These are phyloP conservation scores for Pogoniulus pusillus DNA, from an alignment of 2,797 vertebrate species.

Conservation along the genomic window DNA sequence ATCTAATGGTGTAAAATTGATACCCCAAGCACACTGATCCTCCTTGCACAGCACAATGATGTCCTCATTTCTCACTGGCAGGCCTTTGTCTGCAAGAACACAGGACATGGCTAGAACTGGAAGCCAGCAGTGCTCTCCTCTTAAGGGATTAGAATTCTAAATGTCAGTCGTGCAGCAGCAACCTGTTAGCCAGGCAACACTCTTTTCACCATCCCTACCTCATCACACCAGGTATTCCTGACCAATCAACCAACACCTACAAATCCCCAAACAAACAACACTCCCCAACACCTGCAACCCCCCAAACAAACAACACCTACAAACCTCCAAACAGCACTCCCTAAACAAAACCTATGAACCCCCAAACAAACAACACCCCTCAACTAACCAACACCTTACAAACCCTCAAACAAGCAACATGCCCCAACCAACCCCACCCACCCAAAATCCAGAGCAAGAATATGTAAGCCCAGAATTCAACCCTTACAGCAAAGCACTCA, in stretches of 20 bases:
- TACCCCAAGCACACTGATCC: neutral
- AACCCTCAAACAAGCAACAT: no score
- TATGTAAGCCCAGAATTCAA: neutral
- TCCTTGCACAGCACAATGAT: neutral
- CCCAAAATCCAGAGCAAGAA: neutral
- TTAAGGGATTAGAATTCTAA: neutral
- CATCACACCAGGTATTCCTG: neutral
- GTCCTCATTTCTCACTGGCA: neutral
- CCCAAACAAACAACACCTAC: no score
- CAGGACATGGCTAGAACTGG: neutral
- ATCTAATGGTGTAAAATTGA: neutral
- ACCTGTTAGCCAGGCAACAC: fast-evolving
- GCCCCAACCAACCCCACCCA: no score
- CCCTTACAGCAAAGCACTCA: neutral
- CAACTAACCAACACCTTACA: no score
- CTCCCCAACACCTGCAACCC: no score
- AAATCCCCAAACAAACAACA: no score
- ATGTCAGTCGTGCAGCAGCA: neutral
- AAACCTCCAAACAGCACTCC: no score
- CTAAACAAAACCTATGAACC: no score
- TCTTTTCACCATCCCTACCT: neutral
- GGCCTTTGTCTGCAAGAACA: neutral
- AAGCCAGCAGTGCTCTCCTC: neutral
- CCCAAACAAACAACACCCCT: no score
- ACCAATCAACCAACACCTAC: neutral